Evolutionary conservation across 2,888 invertebrate genomes (phyloP).

Genomic region (Lingula anatina): DNA sequence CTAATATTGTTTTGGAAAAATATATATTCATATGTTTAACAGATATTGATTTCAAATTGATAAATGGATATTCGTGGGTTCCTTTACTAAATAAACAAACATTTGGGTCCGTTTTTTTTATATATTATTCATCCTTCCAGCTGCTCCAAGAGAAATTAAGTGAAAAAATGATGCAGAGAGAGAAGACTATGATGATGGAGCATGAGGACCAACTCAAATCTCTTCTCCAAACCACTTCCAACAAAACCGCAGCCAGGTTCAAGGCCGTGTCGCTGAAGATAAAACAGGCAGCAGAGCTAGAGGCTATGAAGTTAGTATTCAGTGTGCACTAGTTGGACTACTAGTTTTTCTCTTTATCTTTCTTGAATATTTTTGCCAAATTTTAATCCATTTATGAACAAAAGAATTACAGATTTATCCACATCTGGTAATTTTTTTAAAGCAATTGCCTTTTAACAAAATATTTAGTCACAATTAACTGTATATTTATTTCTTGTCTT

Average conservation of each 20-base stretch:
- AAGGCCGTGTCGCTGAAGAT: conserved; percentile 32
- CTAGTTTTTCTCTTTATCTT: too few relatives aligned
- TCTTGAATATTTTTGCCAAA: background rate
- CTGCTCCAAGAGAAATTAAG: conserved; percentile 27
- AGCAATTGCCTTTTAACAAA: too few relatives aligned
- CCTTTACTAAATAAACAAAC: background rate
- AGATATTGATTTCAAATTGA: background rate
- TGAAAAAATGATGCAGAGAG: conserved; percentile 27
- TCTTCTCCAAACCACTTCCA: conserved; percentile 15
- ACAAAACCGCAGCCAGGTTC: conserved; percentile 35
- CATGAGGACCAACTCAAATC: conserved; percentile 28
- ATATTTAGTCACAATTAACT: too few relatives aligned
- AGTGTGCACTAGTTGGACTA: too few relatives aligned
- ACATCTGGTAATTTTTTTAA: background rate
- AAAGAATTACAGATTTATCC: background rate
- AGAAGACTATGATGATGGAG: conserved; percentile 26
- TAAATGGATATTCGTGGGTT: background rate
- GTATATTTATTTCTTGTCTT: background rate
- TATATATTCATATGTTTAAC: background rate
- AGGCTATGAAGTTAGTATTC: conserved; percentile 34
- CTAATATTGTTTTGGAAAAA: too few relatives aligned
- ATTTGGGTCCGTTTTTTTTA: background rate
- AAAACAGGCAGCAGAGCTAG: conserved; percentile 42
- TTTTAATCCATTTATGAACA: background rate
- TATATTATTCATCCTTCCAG: conserved; percentile 16